Evolutionary conservation across 2,113 vertebrate species (phyloP).

Genomic region (Etia nguti): DNA sequence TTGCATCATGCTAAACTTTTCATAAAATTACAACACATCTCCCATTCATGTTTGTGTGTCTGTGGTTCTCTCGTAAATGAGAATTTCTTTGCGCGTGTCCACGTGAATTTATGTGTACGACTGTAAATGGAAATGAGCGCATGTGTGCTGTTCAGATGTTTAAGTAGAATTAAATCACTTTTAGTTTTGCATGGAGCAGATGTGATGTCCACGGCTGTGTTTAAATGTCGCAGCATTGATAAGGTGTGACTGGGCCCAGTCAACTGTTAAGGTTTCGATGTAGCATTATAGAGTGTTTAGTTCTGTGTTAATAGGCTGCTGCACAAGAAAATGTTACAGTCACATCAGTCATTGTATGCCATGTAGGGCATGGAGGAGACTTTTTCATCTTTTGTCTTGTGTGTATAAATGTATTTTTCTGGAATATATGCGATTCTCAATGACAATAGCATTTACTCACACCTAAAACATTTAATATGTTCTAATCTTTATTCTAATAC

Average conservation of each 20-base stretch:
- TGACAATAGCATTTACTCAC: background rate
- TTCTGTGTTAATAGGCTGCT: slow-evolving; percentile 62
- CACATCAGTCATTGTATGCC: slow-evolving; percentile 40
- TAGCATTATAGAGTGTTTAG: slow-evolving; percentile 65
- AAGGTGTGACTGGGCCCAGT: slow-evolving; percentile 67
- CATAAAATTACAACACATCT: background rate
- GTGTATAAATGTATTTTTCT: background rate
- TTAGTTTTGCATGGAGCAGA: slow-evolving; percentile 45
- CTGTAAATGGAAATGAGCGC: background rate
- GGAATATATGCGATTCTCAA: background rate
- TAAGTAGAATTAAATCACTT: slow-evolving; percentile 54
- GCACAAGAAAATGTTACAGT: slow-evolving; percentile 57
- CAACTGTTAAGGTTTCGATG: slow-evolving; percentile 59
- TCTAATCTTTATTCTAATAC: background rate
- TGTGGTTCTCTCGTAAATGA: background rate
- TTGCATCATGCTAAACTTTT: background rate
- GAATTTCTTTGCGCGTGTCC: background rate
- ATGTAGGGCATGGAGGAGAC: background rate
- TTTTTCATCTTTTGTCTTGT: background rate
- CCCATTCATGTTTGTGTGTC: background rate
- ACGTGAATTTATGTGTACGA: background rate
- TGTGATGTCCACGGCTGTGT: slow-evolving; percentile 45
- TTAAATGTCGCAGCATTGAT: slow-evolving; percentile 69
- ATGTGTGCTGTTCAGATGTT: background rate
- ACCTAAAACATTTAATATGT: background rate